phyloP scores from a whole-genome alignment of 2,113 vertebrate species.

The Pongo pygmaeus region DNA sequence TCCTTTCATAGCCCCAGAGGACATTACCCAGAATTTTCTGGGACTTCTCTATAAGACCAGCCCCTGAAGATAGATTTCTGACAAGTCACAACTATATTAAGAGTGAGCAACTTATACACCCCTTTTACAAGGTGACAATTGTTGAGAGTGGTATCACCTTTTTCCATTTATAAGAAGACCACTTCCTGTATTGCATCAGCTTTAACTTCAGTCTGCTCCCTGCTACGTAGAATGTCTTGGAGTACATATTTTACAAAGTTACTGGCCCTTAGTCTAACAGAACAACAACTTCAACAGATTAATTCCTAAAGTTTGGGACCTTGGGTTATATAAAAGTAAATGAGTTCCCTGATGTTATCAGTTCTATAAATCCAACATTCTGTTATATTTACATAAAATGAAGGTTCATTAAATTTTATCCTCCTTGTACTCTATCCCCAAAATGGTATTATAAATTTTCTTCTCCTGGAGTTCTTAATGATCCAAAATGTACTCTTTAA shows the following conservation, averaged over 20 bases:
- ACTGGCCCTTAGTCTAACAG: constrained; percentile 63
- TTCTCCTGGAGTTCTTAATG: constrained; percentile 71
- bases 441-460: constrained; percentile 72
- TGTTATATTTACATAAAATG: constrained; percentile 75
- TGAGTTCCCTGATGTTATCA: constrained; percentile 69
- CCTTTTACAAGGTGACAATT: background rate
- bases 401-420: constrained; percentile 76
- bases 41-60: background rate
- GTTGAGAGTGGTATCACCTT: background rate
- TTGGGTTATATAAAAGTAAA: constrained; percentile 74
- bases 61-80: background rate
- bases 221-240: constrained; percentile 15
- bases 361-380: constrained; percentile 73
- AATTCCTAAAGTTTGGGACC: constrained; percentile 63
- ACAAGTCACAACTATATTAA: background rate
- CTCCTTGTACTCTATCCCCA: constrained; percentile 54
- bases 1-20: background rate
- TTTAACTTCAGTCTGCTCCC: background rate
- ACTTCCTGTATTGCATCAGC: background rate
- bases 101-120: background rate
- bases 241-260: constrained; percentile 59
- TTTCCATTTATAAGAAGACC: background rate
- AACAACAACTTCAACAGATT: constrained; percentile 60
- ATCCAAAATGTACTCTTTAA: constrained; percentile 62
- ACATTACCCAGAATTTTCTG: background rate